A percentile compares a stretch with the other conserved stretches of the same genome.
phyloP scores from a whole-genome alignment of 1,140 invertebrate species.

The Drosophila kurseongensis region DNA sequence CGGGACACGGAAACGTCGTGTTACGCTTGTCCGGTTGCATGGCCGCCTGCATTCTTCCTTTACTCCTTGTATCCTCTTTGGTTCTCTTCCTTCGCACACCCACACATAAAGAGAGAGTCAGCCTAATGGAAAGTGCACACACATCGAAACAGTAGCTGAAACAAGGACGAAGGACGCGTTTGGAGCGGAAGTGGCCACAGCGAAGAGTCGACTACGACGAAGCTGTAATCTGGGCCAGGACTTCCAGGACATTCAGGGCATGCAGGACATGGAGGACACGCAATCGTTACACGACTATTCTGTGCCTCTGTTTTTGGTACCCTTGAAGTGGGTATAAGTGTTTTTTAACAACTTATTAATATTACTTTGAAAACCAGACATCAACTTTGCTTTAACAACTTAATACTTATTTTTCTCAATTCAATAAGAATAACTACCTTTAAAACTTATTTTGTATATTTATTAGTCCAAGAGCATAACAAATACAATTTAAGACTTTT shows the following conservation, averaged over 20 bases:
- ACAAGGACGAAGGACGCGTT: slow-evolving; percentile 20
- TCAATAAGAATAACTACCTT: too few relatives aligned
- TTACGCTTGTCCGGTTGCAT: slow-evolving; percentile 76
- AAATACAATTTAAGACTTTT: too few relatives aligned
- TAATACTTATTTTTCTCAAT: too few relatives aligned
- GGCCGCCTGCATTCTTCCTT: slow-evolving; percentile 60
- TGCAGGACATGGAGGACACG: slow-evolving; percentile 38
- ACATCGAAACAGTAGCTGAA: slow-evolving; percentile 9
- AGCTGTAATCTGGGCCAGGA: slow-evolving; percentile 74
- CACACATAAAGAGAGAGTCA: slow-evolving; percentile 7
- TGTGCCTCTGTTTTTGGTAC: slow-evolving; percentile 5
- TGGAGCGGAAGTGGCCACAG: slow-evolving; percentile 60
- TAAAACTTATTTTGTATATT: too few relatives aligned
- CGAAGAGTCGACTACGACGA: slow-evolving; percentile 45
- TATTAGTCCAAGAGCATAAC: too few relatives aligned
- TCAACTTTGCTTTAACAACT: too few relatives aligned
- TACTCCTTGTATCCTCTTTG: slow-evolving; percentile 13
- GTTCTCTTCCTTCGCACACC: slow-evolving; percentile 11
- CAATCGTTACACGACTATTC: slow-evolving; percentile 10
- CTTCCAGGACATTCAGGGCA: slow-evolving; percentile 40
- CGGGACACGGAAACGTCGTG: slow-evolving; percentile 73
- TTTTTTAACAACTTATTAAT: too few relatives aligned
- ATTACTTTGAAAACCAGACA: too few relatives aligned
- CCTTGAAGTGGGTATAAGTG: neutral
- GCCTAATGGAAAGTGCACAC: slow-evolving; percentile 66